Percentiles rank a stretch among this genome's conserved stretches.
Evolutionary conservation across 2,113 vertebrate species (phyloP).

Genomic region (Galeopterus variegatus): DNA sequence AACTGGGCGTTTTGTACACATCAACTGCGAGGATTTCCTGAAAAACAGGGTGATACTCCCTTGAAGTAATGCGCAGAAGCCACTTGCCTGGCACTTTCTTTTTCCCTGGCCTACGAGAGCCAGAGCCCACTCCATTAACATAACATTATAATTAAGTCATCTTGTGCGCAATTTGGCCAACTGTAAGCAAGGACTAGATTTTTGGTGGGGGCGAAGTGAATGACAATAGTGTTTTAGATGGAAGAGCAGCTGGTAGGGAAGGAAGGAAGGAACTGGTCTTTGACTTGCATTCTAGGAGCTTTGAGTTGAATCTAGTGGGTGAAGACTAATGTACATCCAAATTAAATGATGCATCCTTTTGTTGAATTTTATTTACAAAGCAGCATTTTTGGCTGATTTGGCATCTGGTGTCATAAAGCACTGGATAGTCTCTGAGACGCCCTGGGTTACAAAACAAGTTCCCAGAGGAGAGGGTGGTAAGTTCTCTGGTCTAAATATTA

Average conservation of each 20-base stretch:
- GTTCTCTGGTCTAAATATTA: background rate
- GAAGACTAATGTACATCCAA: background rate
- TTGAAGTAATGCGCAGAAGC: background rate
- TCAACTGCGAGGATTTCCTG: background rate
- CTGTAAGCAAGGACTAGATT: background rate
- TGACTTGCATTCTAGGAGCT: slow-evolving; percentile 23
- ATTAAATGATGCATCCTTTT: background rate
- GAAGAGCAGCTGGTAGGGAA: background rate
- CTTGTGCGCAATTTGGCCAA: background rate
- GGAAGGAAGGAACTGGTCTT: background rate
- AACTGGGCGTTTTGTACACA: background rate
- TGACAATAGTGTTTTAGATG: background rate
- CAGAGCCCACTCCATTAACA: background rate
- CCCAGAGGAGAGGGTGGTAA: background rate
- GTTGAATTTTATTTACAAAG: slow-evolving; percentile 5
- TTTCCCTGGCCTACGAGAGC: background rate
- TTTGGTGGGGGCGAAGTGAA: background rate
- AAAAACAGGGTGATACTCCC: background rate
- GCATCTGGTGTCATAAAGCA: background rate
- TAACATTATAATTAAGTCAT: slow-evolving; percentile 10
- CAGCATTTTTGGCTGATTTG: background rate
- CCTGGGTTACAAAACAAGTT: background rate
- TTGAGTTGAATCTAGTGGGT: background rate
- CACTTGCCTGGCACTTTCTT: background rate
- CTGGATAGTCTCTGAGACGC: background rate